phyloP scores from a whole-genome alignment of 2,113 vertebrate genomes.

The Rhizomys pruinosus region DNA sequence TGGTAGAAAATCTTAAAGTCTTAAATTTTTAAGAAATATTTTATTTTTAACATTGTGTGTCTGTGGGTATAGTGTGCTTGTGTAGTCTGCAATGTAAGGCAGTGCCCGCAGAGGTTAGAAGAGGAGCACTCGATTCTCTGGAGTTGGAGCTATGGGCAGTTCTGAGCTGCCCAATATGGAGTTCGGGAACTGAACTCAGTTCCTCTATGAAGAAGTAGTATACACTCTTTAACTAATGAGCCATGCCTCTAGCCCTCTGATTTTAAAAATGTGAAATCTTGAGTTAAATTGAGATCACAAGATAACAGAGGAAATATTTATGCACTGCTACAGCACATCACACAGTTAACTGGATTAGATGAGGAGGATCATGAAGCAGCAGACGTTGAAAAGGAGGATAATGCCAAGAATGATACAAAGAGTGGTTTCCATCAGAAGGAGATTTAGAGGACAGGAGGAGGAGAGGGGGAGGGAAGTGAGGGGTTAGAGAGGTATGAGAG shows the following conservation, averaged over 20 bases:
- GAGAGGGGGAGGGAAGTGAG: conserved; percentile 82
- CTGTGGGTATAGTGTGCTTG: not conserved
- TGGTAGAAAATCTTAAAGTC: too few relatives aligned
- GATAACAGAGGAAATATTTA: conserved; percentile 94
- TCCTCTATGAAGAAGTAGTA: not conserved
- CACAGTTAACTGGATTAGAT: conserved; percentile 93
- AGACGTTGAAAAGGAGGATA: conserved; percentile 90
- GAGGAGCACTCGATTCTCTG: not conserved
- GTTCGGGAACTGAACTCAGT: too few relatives aligned
- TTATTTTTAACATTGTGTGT: not conserved
- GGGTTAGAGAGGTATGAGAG: too few relatives aligned
- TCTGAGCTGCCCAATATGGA: not conserved
- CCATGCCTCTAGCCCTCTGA: not conserved
- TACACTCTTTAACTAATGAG: not conserved
- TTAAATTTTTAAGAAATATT: not conserved
- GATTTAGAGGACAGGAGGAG: conserved; percentile 83
- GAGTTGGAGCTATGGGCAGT: not conserved
- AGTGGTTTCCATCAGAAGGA: conserved; percentile 87
- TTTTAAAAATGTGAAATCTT: conserved; percentile 88
- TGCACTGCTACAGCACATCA: conserved; percentile 93
- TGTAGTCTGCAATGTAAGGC: not conserved
- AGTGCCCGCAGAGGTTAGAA: not conserved
- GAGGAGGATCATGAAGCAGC: conserved; percentile 93
- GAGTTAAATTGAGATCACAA: conserved; percentile 94
- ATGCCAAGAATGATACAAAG: conserved; percentile 78